Evolutionary conservation across 2,888 invertebrate genomes (phyloP).

Genomic region (Andrena minutula): DNA sequence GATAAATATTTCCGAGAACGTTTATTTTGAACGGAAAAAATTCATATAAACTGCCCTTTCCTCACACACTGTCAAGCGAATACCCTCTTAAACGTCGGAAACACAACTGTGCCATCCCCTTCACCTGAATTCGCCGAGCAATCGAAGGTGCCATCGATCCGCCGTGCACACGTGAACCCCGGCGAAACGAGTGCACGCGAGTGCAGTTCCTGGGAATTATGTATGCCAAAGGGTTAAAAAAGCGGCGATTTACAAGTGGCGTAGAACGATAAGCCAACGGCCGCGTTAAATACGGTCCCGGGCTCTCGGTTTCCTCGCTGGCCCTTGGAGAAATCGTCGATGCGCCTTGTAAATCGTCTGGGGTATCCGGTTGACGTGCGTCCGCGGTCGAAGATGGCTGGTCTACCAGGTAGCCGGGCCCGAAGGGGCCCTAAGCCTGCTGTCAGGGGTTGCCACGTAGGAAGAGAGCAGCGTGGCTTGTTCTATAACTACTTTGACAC

Average conservation of each 20-base stretch:
- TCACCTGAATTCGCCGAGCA: conserved; percentile 20
- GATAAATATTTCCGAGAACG: too few relatives aligned
- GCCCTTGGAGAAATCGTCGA: conserved; percentile 18
- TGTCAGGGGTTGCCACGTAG: conserved; percentile 65
- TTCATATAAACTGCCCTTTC: too few relatives aligned
- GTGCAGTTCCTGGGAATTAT: conserved; percentile 20
- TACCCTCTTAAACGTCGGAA: too few relatives aligned
- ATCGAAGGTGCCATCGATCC: conserved; percentile 21
- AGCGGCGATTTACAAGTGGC: conserved; percentile 25
- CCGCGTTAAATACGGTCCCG: conserved; percentile 15
- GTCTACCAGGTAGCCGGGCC: conserved; percentile 38
- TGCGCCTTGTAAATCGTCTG: conserved; percentile 38
- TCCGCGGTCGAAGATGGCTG: conserved; percentile 35
- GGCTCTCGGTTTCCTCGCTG: background rate
- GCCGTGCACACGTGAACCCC: conserved; percentile 11
- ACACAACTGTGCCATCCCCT: conserved; percentile 7
- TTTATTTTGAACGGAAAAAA: too few relatives aligned
- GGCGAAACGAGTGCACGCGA: conserved; percentile 14
- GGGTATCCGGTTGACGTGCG: conserved; percentile 38
- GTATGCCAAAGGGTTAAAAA: conserved; percentile 35
- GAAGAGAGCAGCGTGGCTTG: conserved; percentile 70
- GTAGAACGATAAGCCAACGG: conserved; percentile 16
- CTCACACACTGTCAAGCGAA: too few relatives aligned
- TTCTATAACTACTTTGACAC: conserved; percentile 83
- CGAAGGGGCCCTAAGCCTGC: conserved; percentile 37